Evolutionary conservation across 2,797 vertebrate species (phyloP).

Genomic region (Acridotheres tristis): DNA sequence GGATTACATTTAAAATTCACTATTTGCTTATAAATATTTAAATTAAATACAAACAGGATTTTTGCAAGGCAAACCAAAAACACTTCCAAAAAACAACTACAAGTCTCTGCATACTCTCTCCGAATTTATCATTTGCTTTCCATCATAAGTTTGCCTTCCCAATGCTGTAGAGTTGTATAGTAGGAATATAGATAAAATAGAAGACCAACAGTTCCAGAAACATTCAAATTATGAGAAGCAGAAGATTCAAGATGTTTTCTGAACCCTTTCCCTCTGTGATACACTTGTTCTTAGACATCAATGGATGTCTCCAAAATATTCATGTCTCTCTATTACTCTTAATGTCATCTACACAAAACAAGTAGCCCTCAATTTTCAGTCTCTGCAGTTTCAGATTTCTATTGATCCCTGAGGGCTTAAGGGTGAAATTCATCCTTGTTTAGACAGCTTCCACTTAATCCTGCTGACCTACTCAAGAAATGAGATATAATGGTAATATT

Average conservation of each 20-base stretch:
- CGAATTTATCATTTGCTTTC: not conserved
- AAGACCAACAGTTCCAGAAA: not conserved
- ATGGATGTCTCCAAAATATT: not conserved
- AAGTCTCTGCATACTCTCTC: not conserved
- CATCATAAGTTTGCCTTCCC: not conserved
- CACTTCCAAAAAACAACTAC: not conserved
- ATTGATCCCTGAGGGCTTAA: not conserved
- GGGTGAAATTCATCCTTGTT: not conserved
- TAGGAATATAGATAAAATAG: not conserved
- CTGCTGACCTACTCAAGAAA: not conserved
- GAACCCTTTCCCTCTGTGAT: not conserved
- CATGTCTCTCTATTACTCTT: not conserved
- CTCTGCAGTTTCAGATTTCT: not conserved
- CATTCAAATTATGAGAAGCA: not conserved
- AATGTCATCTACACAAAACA: not conserved
- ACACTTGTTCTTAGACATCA: not conserved
- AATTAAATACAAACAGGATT: not conserved
- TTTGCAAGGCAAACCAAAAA: not conserved
- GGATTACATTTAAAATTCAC: slow-evolving; percentile 25
- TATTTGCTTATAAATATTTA: slow-evolving; percentile 27
- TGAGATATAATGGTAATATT: not conserved
- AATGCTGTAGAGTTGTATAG: not conserved
- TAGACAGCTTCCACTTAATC: not conserved
- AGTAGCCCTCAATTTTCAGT: not conserved
- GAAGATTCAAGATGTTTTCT: not conserved